Base-by-base conservation (phyloP, 2,888 invertebrate species). In the Steinernema scapterisci region DNA sequence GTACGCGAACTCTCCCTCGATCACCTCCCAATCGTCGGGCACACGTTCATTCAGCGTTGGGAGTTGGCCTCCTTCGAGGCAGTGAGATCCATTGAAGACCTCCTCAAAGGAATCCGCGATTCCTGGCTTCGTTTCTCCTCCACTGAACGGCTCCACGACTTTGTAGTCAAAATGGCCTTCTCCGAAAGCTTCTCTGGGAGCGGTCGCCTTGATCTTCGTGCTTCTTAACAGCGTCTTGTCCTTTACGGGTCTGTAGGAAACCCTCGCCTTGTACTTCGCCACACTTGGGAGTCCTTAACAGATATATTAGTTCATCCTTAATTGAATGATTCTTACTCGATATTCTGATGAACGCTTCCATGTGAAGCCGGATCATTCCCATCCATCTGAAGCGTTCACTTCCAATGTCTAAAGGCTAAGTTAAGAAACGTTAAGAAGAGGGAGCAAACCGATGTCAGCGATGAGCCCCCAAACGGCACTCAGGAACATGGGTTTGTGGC, bases 381-480 rank as follows among this genome's bases (percentile, higher is more conserved):
- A 79, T 76, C 78, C 80, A 82, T 9, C 84, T 79, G 72, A 84
- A 84, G 3, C 84, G 75, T 71, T 84, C 84, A 45, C 81, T 81
- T 19, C 78, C 83, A 44, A 84, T 75, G 63, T 83, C 74, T 80
- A 43, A 71, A 73, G 11, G 38, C 9, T 9, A 38, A 38, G 9
- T 38, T 38, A 38, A 38, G n/a, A n/a, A n/a, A n/a, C n/a, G n/a
- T n/a, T n/a, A n/a, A n/a, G n/a, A n/a, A n/a, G n/a, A n/a, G n/a
- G n/a, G n/a, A n/a, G n/a, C n/a, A n/a, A n/a, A 83, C 82, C 84
- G 46, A 84, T 85, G 71, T 84, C 84, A 16, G 84, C 84, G 46
- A 84, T 77, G 16, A 84, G 76, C 1, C 84, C 84, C 80, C 81
- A 84, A 19, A 77, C 76, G 38, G 77, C 76, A 19, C 79, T 79